phyloP scores from a whole-genome alignment of 1,140 invertebrate genomes.

The Chelonus insularis region DNA sequence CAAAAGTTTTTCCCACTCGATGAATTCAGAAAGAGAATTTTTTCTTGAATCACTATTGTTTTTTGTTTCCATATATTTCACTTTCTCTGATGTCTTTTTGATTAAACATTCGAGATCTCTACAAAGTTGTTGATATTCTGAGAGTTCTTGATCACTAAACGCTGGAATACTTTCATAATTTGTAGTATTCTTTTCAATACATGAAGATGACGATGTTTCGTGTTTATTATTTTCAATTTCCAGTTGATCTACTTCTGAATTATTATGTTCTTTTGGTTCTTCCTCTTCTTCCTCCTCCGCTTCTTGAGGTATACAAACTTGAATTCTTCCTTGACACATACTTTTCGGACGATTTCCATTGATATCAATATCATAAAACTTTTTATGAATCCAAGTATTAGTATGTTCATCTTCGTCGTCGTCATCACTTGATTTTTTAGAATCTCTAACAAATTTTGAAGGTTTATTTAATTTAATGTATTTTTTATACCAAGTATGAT shows the following conservation, averaged over 20 bases:
- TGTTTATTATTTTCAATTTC: conserved; percentile 6
- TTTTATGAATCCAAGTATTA: conserved; percentile 33
- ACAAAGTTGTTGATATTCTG: conserved; percentile 37
- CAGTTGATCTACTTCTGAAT: background rate
- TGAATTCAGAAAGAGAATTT: conserved; percentile 25
- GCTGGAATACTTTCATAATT: conserved; percentile 15
- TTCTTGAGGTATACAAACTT: conserved; percentile 22
- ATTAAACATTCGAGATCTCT: conserved; percentile 39
- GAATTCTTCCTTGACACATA: conserved; percentile 20
- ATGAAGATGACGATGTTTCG: background rate
- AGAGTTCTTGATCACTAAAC: conserved; percentile 35
- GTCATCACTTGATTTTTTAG: conserved; percentile 5
- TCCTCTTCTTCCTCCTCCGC: no score
- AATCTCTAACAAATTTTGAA: background rate
- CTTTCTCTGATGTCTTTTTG: conserved; percentile 24
- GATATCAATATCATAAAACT: conserved; percentile 17
- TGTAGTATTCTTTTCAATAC: background rate
- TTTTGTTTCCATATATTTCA: conserved; percentile 2
- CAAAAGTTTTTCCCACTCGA: conserved; percentile 27
- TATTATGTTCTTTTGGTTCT: background rate
- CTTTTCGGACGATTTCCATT: conserved; percentile 29
- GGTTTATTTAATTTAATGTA: conserved; percentile 33
- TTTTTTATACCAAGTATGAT: conserved; percentile 26
- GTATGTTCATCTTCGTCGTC: conserved; percentile 3
- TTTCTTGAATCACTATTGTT: conserved; percentile 2